Base-by-base conservation (phyloP, 1,140 invertebrate genomes). In the Drosophila ercepeae region DNA sequence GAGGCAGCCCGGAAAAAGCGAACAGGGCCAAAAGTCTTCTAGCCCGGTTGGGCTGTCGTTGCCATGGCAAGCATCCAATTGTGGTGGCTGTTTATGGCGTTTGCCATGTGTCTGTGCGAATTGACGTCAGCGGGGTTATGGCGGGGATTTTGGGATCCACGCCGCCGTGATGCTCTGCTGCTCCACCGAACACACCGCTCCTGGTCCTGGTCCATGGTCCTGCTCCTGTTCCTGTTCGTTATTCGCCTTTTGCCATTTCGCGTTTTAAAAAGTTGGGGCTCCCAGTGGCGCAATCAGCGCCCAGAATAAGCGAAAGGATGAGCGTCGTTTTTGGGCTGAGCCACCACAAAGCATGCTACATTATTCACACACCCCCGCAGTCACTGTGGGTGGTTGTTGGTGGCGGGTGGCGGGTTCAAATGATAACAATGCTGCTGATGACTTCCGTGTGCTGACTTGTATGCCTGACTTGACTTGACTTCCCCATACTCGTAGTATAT, bases 361-460 rank as follows among this genome's bases (percentile, higher is more conserved):
- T 84, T 81, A 84, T 84, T 79, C 82, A 76, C 48, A 42, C 57
- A 60, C 57, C 49, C 53, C 49, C 60, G 14, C 46, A 6, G 25
- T 60, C 23, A 52, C 42, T 52, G 21, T 36, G 36, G 36, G 29
- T 18, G 21, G 51, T 27, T 13, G 36, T 25, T 7, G 18, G 29
- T 32, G 50, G 29, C 23, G 39, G 29, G 68, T 13, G 19, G 42
- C 25, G 25, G 52, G 54, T 46, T 64, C 55, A 50, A 70, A 86
- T 86, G 77, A 86, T 86, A 86, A 86, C 81, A 86, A 86, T 82
- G 48, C 76, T 77, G 82, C 82, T 86, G 82, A 86, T 86, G 82
- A 86, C 82, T 86, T 86, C 82, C 82, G 76, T 72, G 63, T 57
- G 68, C 67, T 65, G 75, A 74, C 67, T 86, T 74, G 53, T 34